Evolutionary conservation across 2,113 vertebrate genomes (phyloP).

Genomic region (Scomber japonicus): DNA sequence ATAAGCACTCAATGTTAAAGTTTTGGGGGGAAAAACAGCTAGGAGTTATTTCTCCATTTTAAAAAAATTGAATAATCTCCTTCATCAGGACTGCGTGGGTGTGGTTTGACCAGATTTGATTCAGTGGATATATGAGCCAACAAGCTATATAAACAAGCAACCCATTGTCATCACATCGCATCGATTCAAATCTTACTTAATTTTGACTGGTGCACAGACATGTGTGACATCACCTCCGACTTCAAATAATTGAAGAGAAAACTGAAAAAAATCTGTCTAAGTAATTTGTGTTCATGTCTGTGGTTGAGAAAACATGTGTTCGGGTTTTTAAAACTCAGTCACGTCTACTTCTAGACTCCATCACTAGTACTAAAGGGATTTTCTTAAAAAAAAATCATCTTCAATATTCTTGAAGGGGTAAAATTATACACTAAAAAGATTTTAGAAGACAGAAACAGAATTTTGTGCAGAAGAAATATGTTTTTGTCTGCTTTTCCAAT

Average conservation of each 20-base stretch:
- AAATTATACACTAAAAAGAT: neutral
- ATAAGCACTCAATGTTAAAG: too few species aligned
- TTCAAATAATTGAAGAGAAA: neutral
- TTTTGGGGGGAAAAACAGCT: too few species aligned
- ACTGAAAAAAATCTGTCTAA: neutral
- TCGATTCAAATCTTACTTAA: neutral
- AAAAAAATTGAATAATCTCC: too few species aligned
- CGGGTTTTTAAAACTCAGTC: neutral
- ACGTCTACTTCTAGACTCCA: too few species aligned
- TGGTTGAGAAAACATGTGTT: neutral
- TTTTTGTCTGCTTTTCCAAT: neutral
- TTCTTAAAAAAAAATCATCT: neutral
- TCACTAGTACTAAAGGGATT: too few species aligned
- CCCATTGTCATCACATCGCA: neutral
- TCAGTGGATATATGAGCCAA: too few species aligned
- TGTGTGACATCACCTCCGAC: neutral
- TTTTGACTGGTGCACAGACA: neutral
- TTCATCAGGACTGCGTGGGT: neutral
- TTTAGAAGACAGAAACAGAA: neutral
- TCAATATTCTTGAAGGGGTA: neutral
- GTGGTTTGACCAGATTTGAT: neutral
- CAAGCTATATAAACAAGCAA: too few species aligned
- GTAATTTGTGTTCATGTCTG: too few species aligned
- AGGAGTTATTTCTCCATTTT: too few species aligned
- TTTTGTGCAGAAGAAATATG: neutral